phyloP scores from a whole-genome alignment of 2,888 invertebrate species.

The Andrena bicolor region DNA sequence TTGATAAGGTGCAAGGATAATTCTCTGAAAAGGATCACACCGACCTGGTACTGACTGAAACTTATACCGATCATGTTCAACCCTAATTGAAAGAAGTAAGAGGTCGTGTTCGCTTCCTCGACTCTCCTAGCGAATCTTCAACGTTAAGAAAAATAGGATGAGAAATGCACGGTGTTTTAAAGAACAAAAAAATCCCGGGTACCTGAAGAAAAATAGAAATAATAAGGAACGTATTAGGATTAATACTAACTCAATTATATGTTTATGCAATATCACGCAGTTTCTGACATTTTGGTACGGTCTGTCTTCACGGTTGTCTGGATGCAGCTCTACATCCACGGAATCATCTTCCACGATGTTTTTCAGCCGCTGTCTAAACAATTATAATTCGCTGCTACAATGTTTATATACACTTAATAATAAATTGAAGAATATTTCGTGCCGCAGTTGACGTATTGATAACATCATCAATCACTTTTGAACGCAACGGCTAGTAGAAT shows the following conservation, averaged over 20 bases:
- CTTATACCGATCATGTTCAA: slow-evolving; percentile 73
- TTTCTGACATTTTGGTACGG: slow-evolving; percentile 60
- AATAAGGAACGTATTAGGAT: not conserved
- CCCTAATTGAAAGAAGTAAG: slow-evolving; percentile 72
- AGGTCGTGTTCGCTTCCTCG: slow-evolving; percentile 68
- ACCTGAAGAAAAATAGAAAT: not conserved
- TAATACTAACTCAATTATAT: slow-evolving; percentile 61
- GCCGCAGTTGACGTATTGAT: no score
- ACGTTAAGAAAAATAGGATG: not conserved
- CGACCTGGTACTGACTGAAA: slow-evolving; percentile 76
- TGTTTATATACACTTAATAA: no score
- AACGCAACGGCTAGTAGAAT: no score
- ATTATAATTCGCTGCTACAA: not conserved
- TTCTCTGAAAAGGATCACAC: slow-evolving; percentile 5
- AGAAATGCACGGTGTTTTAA: not conserved
- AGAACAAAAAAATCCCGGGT: not conserved
- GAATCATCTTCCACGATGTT: slow-evolving; percentile 57
- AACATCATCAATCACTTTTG: no score
- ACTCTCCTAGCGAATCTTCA: slow-evolving; percentile 68
- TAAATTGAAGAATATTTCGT: no score
- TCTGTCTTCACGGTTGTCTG: slow-evolving; percentile 50
- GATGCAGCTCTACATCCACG: slow-evolving; percentile 59
- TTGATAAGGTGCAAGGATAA: not conserved
- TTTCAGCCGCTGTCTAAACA: slow-evolving; percentile 69
- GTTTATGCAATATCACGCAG: slow-evolving; percentile 67